Evolutionary conservation across 2,797 vertebrate species (phyloP), one percentile per base, ranked within the genome.

Genomic region (Lutjanus argentimaculatus): DNA sequence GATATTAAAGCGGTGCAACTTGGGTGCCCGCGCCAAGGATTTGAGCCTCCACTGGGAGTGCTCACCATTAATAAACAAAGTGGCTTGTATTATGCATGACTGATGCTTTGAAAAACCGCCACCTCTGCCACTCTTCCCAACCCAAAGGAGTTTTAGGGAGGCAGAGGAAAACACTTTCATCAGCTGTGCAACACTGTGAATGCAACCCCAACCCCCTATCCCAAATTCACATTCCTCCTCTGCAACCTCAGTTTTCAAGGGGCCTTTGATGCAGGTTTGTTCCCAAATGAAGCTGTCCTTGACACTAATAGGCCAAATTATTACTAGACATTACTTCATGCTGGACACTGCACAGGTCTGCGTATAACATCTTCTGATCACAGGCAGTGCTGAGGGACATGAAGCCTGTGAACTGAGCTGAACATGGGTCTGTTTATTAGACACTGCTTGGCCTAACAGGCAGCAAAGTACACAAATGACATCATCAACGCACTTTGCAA

Each of bases 31-130:
- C 22, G 25, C 83, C 80, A 75, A 83, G 85, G 85, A 89, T 84
- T 82, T 42, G 69, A 56, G 57, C 77, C 83, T 87, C 80, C 80
- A 67, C 75, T 76, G 85, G 86, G 90, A 89, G 85, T 75, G 82
- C 80, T 84, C 61, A 48, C 25, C 90, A 94, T 93, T 92, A 93
- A 93, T 94, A 93, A 94, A 93, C 92, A 95, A 94, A 92, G 86
- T 80, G 82, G 77, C 75, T 85, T 93, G 77, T 91, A 93, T 94
- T 90, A 93, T 94, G 89, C 89, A 94, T 93, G 88, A 82, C 75
- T 82, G 88, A 84, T 79, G 84, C 91, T 92, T 92, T 89, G 88
- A 92, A 90, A 89, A 92, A 81, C 25, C 8, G 53, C 86, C 74
- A 85, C 70, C 76, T 88, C 85, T 64, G 58, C 49, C 56, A 62